Percentiles rank a stretch among this genome's conserved stretches.
phyloP scores from a whole-genome alignment of 2,888 invertebrate species.

The Eucera pruinosa region DNA sequence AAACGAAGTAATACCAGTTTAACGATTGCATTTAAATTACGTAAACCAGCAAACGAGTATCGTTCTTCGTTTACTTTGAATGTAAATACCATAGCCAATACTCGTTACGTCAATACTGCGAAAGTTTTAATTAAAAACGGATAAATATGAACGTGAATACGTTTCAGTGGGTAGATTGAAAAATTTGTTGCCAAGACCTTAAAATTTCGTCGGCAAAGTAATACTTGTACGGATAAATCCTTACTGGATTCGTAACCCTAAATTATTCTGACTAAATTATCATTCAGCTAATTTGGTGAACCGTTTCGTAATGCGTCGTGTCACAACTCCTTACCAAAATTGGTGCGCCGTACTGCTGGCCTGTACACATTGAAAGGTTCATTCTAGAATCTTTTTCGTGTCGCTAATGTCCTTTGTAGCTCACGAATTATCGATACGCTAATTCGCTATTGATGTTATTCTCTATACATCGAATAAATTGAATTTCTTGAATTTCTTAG shows the following conservation, averaged over 20 bases:
- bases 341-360: slow-evolving; percentile 38
- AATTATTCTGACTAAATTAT: slow-evolving; percentile 41
- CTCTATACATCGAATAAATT: neutral
- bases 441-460: neutral
- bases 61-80: neutral
- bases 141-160: neutral
- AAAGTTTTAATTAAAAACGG: slow-evolving; percentile 10
- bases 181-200: neutral
- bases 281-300: slow-evolving; percentile 46
- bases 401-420: neutral
- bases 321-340: slow-evolving; percentile 46
- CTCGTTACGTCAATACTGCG: neutral
- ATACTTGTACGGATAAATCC: neutral
- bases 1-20: neutral
- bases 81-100: neutral
- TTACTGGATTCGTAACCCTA: slow-evolving; percentile 14
- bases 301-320: slow-evolving; percentile 38
- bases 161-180: neutral
- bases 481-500: too few species aligned
- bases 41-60: neutral
- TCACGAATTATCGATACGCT: neutral
- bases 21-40: slow-evolving; percentile 21
- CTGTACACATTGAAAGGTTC: slow-evolving; percentile 41
- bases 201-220: neutral
- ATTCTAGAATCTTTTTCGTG: slow-evolving; percentile 13